Evolutionary conservation across 1,140 invertebrate genomes (phyloP).

Genomic region (Sarcophaga peregrina): DNA sequence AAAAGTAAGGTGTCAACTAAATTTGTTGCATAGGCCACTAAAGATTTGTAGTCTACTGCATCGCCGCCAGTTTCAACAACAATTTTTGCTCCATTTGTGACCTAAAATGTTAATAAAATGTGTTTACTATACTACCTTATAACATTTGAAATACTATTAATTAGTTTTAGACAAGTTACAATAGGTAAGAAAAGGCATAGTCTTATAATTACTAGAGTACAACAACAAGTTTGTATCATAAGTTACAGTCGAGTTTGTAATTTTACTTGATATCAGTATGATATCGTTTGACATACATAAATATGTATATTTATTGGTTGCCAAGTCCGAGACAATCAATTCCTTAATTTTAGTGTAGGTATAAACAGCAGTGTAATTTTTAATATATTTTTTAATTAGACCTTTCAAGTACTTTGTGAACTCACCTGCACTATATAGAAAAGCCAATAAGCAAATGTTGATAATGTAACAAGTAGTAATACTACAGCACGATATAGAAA

Average conservation of each 20-base stretch:
- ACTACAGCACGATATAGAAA: conserved; percentile 91
- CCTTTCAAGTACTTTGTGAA: neutral
- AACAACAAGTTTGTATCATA: no score
- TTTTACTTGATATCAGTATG: no score
- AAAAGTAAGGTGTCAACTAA: conserved; percentile 93
- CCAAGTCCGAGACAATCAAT: no score
- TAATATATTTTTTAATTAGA: no score
- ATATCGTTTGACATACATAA: no score
- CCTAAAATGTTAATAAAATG: conserved; percentile 51
- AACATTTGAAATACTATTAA: neutral
- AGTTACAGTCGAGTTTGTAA: no score
- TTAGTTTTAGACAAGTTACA: no score
- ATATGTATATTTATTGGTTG: no score
- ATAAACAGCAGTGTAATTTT: no score
- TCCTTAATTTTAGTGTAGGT: no score
- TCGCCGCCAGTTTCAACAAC: conserved; percentile 79
- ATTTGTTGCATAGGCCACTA: conserved; percentile 91
- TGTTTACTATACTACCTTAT: neutral
- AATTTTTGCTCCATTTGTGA: conserved; percentile 81
- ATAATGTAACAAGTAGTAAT: conserved; percentile 88
- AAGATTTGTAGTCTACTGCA: conserved; percentile 81
- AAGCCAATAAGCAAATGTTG: conserved; percentile 96
- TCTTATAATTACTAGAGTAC: no score
- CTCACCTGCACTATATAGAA: conserved; percentile 90
- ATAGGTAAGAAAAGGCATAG: no score